Base-by-base conservation (phyloP, 2,888 invertebrate species). In the Drosophila phalerata region DNA sequence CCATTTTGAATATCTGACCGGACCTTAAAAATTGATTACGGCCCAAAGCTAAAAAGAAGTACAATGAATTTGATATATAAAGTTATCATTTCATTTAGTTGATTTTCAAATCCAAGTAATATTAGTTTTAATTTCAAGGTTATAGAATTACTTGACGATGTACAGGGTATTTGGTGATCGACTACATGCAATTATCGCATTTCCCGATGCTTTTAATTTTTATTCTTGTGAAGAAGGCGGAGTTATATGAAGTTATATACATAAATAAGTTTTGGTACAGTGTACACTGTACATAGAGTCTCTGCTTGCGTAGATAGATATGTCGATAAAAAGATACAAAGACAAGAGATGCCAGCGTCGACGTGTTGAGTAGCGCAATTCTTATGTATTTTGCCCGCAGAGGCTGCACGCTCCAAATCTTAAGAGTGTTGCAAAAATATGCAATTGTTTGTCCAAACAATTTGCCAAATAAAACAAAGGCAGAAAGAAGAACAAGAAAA, bases 381-480 rank as follows among this genome's bases (percentile, higher is more conserved):
- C 64, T 55, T 58, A 51, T 62, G 58, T 58, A 42, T 38, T 51
- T 51, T 10, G 48, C 64, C 45, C 56, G 48, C 53, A 45, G 60
- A 57, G 51, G 40, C 51, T 64, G 56, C 64, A 77, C 48, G 71
- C 69, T 69, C 57, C 49, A 69, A 57, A 81, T 75, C 81, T 84
- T 42, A 51, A 43, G 42, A 85, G 80, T 72, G 69, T 60, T 72
- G 82, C 71, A 62, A 75, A 79, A 81, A 75, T 82, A 78, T 67
- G 63, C 77, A 79, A 79, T 82, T 81, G 85, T 85, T 81, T 81
- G 79, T 61, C 55, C 79, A 75, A 81, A 75, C 80, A 81, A 69
- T 73, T 77, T 77, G 68, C 45, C 30, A 69, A 67, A 67, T 57
- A 58, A 25, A 67, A 74, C 52, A 69, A 55, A 57, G 28, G 47